Percentiles rank a stretch among this genome's conserved stretches.
Conservation (phyloP, 2,888 invertebrate genomes). For the Calliopum simillimum region DNA sequence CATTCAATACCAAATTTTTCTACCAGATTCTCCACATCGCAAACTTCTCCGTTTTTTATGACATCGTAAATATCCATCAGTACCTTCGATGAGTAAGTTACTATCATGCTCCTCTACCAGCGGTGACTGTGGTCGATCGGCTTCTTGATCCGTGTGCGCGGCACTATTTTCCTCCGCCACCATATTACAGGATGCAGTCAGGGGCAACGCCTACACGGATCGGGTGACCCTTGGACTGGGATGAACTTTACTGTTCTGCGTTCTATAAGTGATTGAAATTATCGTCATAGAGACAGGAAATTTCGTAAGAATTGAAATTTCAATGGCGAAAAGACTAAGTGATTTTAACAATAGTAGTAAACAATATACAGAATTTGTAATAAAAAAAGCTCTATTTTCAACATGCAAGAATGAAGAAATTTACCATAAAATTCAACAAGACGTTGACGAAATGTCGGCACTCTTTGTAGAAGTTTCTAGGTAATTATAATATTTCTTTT, state of each 20-base stretch:
- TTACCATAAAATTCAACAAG: no score
- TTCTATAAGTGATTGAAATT: no score
- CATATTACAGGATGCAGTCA: conserved; percentile 83
- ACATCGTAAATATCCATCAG: conserved; percentile 80
- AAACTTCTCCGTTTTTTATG: conserved; percentile 85
- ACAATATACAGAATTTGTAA: no score
- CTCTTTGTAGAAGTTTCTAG: no score
- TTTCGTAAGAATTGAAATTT: no score
- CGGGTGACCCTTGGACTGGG: conserved; percentile 91
- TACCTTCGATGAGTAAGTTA: conserved; percentile 63
- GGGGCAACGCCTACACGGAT: conserved; percentile 88
- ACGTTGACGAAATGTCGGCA: no score
- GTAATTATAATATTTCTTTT: no score
- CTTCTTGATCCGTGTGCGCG: conserved; percentile 66
- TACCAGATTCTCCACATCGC: conserved; percentile 85
- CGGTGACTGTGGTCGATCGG: conserved; percentile 61
- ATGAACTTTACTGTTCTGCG: conserved; percentile 73
- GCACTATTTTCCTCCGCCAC: conserved; percentile 76
- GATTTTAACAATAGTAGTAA: no score
- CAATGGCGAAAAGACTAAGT: no score
- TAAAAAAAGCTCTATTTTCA: no score
- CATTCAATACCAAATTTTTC: conserved; percentile 84
- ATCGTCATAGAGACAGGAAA: no score
- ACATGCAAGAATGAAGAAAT: no score
- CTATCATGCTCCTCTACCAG: conserved; percentile 59